phyloP scores from a whole-genome alignment of 2,888 invertebrate genomes.

The Caenorhabditis uteleia region DNA sequence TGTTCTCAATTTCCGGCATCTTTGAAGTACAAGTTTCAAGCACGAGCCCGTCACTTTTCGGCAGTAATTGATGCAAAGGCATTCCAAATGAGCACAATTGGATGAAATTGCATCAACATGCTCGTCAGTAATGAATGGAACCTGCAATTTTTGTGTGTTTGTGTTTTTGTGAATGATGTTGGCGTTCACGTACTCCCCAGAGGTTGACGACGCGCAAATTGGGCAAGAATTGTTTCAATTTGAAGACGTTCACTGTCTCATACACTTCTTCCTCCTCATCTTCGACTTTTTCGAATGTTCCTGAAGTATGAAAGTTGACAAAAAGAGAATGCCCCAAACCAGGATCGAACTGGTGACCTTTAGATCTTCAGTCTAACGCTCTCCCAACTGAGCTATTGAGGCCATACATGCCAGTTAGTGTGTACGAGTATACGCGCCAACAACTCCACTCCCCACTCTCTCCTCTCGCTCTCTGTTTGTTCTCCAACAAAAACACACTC shows the following conservation, averaged over 20 bases:
- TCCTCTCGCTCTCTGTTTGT: not conserved
- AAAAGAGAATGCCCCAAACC: constrained; percentile 44
- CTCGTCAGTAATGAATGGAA: constrained; percentile 80
- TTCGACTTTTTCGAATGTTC: constrained; percentile 94
- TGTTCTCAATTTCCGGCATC: constrained; percentile 88
- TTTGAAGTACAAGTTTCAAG: constrained; percentile 88
- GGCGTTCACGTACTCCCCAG: constrained; percentile 82
- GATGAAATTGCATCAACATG: constrained; percentile 90
- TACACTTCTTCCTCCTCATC: constrained; percentile 99
- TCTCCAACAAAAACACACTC: constrained; percentile 26
- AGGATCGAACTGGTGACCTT: constrained; percentile 64
- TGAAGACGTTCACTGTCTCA: constrained; percentile 98
- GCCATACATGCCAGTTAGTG: constrained; percentile 10
- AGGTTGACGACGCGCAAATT: constrained; percentile 95
- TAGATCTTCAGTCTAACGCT: constrained; percentile 67
- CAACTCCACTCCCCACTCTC: not conserved
- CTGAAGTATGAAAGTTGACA: constrained; percentile 71
- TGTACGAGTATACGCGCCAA: not conserved
- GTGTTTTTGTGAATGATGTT: not conserved
- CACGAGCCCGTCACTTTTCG: constrained; percentile 94
- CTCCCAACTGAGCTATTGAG: constrained; percentile 62
- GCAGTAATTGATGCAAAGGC: constrained; percentile 95
- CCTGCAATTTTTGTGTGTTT: constrained; percentile 24
- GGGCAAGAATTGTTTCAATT: constrained; percentile 95
- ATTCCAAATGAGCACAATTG: constrained; percentile 81